Conservation (phyloP, 2,797 vertebrate species). For the Lepus townsendii region DNA sequence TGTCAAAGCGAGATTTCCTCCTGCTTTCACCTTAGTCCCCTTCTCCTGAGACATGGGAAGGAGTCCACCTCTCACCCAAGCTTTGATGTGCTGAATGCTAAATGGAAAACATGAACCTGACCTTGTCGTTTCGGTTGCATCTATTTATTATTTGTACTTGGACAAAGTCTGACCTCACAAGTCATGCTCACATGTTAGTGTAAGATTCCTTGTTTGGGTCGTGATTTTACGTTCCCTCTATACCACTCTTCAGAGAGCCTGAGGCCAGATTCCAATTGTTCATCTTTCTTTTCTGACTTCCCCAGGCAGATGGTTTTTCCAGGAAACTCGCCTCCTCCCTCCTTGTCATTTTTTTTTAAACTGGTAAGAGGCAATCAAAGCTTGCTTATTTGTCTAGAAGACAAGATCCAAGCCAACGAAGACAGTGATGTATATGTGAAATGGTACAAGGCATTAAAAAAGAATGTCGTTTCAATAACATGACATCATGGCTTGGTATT, state of each 20-base stretch:
- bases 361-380: neutral
- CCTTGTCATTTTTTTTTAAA: neutral
- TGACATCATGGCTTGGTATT: conserved; percentile 19
- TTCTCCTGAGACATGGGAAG: neutral
- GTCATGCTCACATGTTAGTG: neutral
- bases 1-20: neutral
- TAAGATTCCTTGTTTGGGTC: neutral
- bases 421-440: neutral
- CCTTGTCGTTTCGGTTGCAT: neutral
- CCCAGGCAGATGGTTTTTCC: conserved; percentile 8
- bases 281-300: conserved; percentile 51
- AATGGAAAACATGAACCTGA: conserved; percentile 53
- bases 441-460: neutral
- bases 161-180: conserved; percentile 54
- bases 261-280: conserved; percentile 45
- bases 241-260: neutral
- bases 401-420: neutral
- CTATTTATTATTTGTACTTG: conserved; percentile 66
- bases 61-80: neutral
- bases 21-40: neutral
- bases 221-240: neutral
- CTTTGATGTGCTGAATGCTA: conserved; percentile 29
- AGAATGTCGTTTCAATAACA: neutral
- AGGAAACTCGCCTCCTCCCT: neutral
- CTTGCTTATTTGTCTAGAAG: neutral